Percentiles rank a stretch among this genome's conserved stretches.
Conservation (phyloP, 2,797 vertebrate genomes). For the Balearica regulorum region DNA sequence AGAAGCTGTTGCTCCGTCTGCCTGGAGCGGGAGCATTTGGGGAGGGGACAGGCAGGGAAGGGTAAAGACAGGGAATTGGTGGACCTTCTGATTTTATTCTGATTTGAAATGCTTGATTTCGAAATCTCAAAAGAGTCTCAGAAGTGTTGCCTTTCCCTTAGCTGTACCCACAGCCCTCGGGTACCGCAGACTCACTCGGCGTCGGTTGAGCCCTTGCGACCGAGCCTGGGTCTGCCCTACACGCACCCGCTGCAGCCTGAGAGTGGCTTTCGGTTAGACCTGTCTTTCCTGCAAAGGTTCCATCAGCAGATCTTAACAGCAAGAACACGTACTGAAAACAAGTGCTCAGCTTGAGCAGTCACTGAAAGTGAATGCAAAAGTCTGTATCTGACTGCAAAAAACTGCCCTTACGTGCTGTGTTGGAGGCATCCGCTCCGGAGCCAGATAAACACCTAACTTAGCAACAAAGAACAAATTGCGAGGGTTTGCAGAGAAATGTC, state of each 20-base stretch:
- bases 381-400: neutral
- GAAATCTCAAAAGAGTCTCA: neutral
- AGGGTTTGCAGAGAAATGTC: neutral
- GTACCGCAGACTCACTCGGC: accelerated
- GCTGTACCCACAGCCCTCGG: neutral
- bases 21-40: neutral
- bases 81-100: neutral
- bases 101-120: neutral
- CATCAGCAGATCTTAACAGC: neutral
- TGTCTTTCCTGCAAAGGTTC: neutral
- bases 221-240: accelerated
- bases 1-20: neutral
- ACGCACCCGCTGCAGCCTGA: neutral
- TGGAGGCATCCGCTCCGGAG: neutral
- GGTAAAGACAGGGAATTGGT: neutral
- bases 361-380: neutral
- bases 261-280: neutral
- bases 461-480: neutral
- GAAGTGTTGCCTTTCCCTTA: neutral
- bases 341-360: neutral
- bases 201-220: accelerated
- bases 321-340: accelerated
- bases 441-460: neutral
- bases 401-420: accelerated
- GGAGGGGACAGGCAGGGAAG: neutral